Base-by-base conservation (phyloP, 2,888 invertebrate genomes). In the Heliconius sara region DNA sequence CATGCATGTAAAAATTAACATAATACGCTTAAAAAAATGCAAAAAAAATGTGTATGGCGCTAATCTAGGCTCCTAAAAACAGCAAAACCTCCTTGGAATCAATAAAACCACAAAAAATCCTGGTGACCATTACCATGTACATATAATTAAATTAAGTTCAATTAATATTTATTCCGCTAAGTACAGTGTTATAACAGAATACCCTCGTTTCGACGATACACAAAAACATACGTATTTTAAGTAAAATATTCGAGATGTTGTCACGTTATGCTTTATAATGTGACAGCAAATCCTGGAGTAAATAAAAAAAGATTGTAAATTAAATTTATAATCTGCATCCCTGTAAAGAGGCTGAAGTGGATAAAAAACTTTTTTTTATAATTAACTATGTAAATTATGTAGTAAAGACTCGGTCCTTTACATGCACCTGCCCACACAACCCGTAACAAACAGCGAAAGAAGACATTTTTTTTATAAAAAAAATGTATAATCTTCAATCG, bases 391-490 rank as follows among this genome's bases (percentile, higher is more conserved):
- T 47, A n/a, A n/a, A n/a, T 43, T 34, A 68, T 43, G n/a, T 70
- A 70, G 39, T 70, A 70, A 39, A 39, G 70, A 47, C 25, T 70
- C 6, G 43, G 13, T 70, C 43, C 43, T 70, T 47, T 84, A 91
- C 94, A 94, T 95, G 94, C 94, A 91, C 76, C 85, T 86, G 85
- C 89, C 87, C 89, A 87, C 88, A 79, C 83, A 82, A 87, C 87
- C 87, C 89, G 88, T 80, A 87, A 87, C 89, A 89, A 82, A 84
- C 79, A 84, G 88, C 88, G 85, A 87, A 84, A 83, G 86, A 85
- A 87, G 86, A 89, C 85, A 67, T 66, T 76, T 77, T 72, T 77
- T 76, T 63, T 13, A 27, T 7, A 0, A 25, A 52, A 27, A 63
- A 76, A 73, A 52, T 57, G 13, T n/a, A 63, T 76, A 70, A 78